Percentiles rank a stretch among this genome's conserved stretches.
phyloP scores from a whole-genome alignment of 2,888 invertebrate species.

The Rhodophaea formosa region DNA sequence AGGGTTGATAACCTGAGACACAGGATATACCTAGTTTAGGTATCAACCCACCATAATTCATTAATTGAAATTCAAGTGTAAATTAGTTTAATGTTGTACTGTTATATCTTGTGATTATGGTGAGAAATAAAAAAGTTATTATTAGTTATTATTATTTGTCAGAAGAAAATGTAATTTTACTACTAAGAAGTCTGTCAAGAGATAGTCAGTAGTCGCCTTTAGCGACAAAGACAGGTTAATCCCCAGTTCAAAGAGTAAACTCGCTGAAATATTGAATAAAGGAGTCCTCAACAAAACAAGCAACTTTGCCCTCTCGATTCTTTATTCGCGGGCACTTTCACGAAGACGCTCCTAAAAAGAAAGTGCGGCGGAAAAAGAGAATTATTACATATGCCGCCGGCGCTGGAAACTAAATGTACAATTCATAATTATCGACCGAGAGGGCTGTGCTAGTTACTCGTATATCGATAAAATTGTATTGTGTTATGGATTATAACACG shows the following conservation, averaged over 20 bases:
- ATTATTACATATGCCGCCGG: slow-evolving; percentile 56
- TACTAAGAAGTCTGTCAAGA: too few relatives aligned
- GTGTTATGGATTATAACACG: too few relatives aligned
- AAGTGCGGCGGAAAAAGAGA: slow-evolving; percentile 63
- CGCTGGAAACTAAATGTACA: slow-evolving; percentile 68
- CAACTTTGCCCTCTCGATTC: slow-evolving; percentile 33
- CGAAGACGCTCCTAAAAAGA: slow-evolving; percentile 70
- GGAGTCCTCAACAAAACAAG: slow-evolving; percentile 1
- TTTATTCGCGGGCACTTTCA: slow-evolving; percentile 59
- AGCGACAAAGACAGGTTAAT: background rate
- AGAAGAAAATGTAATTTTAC: too few relatives aligned
- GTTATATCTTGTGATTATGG: too few relatives aligned
- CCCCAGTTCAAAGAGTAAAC: background rate
- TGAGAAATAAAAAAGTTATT: too few relatives aligned
- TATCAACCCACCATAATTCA: too few relatives aligned
- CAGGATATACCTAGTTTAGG: too few relatives aligned
- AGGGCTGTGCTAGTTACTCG: slow-evolving; percentile 53
- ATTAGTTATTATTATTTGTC: too few relatives aligned
- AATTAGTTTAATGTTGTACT: too few relatives aligned
- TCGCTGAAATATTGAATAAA: slow-evolving; percentile 12
- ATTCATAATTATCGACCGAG: slow-evolving; percentile 70
- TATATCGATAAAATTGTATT: slow-evolving; percentile 44
- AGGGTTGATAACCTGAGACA: too few relatives aligned
- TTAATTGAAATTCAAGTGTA: too few relatives aligned
- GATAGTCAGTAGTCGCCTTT: background rate